Base-by-base conservation (phyloP, 64 coral and sea anemone species). In the Dendrophyllia cribrosa region DNA sequence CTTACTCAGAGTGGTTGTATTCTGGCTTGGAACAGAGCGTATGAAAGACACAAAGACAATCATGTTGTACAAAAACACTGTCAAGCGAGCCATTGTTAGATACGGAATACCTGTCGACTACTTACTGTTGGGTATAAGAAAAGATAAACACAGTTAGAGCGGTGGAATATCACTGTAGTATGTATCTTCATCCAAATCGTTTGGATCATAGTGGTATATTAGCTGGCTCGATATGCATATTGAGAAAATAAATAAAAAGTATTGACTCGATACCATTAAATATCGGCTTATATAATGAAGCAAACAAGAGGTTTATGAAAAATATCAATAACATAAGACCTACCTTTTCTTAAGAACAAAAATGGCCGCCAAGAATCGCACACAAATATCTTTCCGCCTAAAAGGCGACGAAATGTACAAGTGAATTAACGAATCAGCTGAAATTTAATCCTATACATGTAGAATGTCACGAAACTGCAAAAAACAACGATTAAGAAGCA, bases 401-500 rank as follows among this genome's bases (percentile, higher is more conserved):
- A 7, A 21, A 78, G 47, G 51, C 9, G 22, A 56, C 11, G n/a
- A 20, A 45, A 56, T 21, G 75, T 16, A 66, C 20, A 44, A 50
- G 20, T 15, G 43, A 79, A 59, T 23, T 23, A 59, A 9, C 17
- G 26, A 82, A 47, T 60, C 1, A 58, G 7, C 0, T 55, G 75
- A 53, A 82, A 84, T 84, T 48, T 20, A 68, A 68, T 66, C 58
- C 44, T 4, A 19, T 56, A 56, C 7, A 56, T 56, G 7, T 56
- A 9, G 7, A 56, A 56, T 12, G 78, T 82, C 58, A 82, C 78
- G 43, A 59, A 48, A 61, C 25, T 14, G 77, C 77, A 80, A 80
- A 43, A 34, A 0, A 34, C 11, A 26, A 61, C 23, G 51, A 22
- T 17, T 23, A 4, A 43, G 23, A 43, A 0, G 72, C 72, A 75